Evolutionary conservation across 2,113 vertebrate species (phyloP).

Genomic region (Trematocara unimaculatum): DNA sequence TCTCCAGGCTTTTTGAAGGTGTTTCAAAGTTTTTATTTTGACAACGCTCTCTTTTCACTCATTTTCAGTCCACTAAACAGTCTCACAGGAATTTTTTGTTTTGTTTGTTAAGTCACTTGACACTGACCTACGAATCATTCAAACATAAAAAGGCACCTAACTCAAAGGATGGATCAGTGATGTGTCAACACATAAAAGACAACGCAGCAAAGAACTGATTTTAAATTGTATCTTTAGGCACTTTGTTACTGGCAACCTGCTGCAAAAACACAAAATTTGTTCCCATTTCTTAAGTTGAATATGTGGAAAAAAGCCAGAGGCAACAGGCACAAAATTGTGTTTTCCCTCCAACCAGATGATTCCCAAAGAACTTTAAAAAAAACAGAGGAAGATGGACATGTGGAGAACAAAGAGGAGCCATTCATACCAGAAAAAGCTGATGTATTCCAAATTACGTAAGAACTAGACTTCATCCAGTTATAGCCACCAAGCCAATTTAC

Average conservation of each 20-base stretch:
- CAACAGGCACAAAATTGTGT: background rate
- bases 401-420: background rate
- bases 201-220: background rate
- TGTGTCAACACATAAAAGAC: background rate
- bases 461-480: background rate
- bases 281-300: background rate
- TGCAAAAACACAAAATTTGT: background rate
- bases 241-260: background rate
- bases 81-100: background rate
- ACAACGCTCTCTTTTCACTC: background rate
- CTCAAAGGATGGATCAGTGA: background rate
- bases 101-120: background rate
- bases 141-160: background rate
- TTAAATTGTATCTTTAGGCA: background rate
- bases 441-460: background rate
- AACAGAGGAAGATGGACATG: background rate
- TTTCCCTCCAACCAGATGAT: background rate
- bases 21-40: background rate
- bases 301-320: background rate
- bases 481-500: background rate
- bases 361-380: background rate
- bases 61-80: background rate
- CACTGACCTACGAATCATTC: background rate
- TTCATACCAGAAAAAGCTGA: background rate
- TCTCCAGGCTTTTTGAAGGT: background rate